Conservation (phyloP, 1,140 invertebrate species). For the Ceratina calcarata region DNA sequence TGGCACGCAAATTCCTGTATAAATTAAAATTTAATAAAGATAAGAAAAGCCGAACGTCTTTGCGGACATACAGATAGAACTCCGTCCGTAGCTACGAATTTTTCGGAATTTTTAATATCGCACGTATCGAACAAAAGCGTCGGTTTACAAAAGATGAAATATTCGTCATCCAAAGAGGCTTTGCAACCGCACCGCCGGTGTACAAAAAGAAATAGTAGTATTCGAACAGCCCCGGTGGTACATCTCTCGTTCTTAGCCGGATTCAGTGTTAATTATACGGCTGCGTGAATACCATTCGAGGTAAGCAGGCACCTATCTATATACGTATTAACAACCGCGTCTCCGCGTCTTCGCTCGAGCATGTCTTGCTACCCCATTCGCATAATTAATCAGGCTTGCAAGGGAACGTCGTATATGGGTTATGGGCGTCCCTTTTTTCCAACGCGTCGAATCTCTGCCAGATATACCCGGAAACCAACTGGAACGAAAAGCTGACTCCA, state of each 20-base stretch:
- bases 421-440: too few relatives aligned
- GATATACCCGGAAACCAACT: too few relatives aligned
- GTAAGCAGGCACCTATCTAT: background rate
- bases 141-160: background rate
- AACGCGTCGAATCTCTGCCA: too few relatives aligned
- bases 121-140: too few relatives aligned
- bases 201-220: background rate
- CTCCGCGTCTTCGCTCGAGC: slow-evolving; percentile 21
- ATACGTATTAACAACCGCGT: slow-evolving; percentile 9
- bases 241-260: background rate
- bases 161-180: background rate
- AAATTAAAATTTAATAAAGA: too few relatives aligned
- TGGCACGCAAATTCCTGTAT: too few relatives aligned
- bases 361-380: slow-evolving; percentile 38
- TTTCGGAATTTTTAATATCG: background rate
- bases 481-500: background rate
- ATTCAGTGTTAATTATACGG: slow-evolving; percentile 20
- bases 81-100: background rate
- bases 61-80: too few relatives aligned
- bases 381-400: slow-evolving; percentile 36
- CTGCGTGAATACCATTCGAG: background rate
- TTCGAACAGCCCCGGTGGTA: background rate
- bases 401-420: background rate
- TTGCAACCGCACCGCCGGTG: background rate
- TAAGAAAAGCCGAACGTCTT: too few relatives aligned